phyloP scores from a whole-genome alignment of 2,797 vertebrate genomes.

The Cryptoblepharus egeriae region DNA sequence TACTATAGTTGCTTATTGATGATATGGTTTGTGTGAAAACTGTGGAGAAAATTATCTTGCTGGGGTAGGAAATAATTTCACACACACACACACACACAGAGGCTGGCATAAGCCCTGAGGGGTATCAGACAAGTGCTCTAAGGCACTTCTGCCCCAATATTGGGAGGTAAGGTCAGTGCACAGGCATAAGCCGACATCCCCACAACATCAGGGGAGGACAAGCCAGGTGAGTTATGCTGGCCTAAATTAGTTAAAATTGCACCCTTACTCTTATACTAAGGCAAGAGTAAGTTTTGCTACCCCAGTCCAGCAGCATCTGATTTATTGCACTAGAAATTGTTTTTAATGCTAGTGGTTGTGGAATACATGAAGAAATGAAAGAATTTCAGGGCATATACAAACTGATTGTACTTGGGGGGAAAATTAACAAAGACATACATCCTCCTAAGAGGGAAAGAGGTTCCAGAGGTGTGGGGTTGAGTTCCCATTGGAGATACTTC shows the following conservation, averaged over 20 bases:
- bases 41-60: too few relatives aligned
- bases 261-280: too few relatives aligned
- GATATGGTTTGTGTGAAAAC: not conserved
- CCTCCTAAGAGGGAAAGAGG: not conserved
- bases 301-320: not conserved
- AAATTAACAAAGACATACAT: not conserved
- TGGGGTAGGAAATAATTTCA: too few relatives aligned
- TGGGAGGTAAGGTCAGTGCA: too few relatives aligned
- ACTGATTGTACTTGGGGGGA: not conserved
- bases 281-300: not conserved
- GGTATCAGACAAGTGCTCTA: too few relatives aligned
- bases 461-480: not conserved
- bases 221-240: too few relatives aligned
- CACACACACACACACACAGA: too few relatives aligned
- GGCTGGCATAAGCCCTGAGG: too few relatives aligned
- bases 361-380: not conserved
- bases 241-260: too few relatives aligned
- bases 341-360: not conserved
- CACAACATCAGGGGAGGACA: too few relatives aligned
- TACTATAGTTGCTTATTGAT: not conserved
- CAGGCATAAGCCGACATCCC: too few relatives aligned
- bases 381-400: not conserved
- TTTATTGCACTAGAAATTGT: not conserved
- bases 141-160: too few relatives aligned
- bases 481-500: not conserved